Evolutionary conservation across 2,888 invertebrate genomes (phyloP).

Genomic region (Drosophila austrosaltans): DNA sequence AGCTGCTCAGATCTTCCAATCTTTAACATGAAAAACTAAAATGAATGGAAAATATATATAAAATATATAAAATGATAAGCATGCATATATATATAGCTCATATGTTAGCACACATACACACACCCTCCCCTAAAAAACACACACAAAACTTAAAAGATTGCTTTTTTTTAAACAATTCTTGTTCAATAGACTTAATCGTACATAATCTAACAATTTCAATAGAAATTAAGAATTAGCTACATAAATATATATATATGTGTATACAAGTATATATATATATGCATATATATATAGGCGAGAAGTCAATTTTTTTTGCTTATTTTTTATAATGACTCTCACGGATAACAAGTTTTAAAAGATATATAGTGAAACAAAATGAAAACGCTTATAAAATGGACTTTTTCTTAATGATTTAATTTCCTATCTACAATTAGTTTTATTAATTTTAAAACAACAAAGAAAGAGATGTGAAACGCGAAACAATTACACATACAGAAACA

Average conservation of each 20-base stretch:
- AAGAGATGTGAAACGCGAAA: constrained; percentile 16
- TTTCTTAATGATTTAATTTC: constrained; percentile 57
- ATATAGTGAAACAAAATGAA: constrained; percentile 65
- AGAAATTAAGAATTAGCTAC: neutral
- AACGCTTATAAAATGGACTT: constrained; percentile 72
- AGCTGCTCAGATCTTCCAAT: constrained; percentile 31
- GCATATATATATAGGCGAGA: constrained; percentile 12
- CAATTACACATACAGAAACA: neutral
- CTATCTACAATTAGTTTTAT: constrained; percentile 45
- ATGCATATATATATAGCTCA: constrained; percentile 25
- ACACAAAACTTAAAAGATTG: neutral
- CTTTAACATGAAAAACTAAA: neutral
- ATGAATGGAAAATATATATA: constrained; percentile 14
- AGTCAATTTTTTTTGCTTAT: constrained; percentile 9
- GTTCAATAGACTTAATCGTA: constrained; percentile 20
- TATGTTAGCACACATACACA: constrained; percentile 3
- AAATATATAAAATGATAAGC: constrained; percentile 8
- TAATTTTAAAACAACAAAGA: constrained; percentile 40
- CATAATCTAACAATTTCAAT: constrained; percentile 8
- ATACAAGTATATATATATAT: constrained; percentile 7
- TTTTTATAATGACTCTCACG: constrained; percentile 18
- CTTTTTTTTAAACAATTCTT: constrained; percentile 8
- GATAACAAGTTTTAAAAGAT: constrained; percentile 32
- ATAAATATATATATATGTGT: neutral
- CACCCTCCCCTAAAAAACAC: neutral